A percentile compares a stretch with the other conserved stretches of the same genome.
These are phyloP conservation scores for Holocentrus rufus DNA, from an alignment of 2,797 vertebrate species.

Conservation along the genomic window DNA sequence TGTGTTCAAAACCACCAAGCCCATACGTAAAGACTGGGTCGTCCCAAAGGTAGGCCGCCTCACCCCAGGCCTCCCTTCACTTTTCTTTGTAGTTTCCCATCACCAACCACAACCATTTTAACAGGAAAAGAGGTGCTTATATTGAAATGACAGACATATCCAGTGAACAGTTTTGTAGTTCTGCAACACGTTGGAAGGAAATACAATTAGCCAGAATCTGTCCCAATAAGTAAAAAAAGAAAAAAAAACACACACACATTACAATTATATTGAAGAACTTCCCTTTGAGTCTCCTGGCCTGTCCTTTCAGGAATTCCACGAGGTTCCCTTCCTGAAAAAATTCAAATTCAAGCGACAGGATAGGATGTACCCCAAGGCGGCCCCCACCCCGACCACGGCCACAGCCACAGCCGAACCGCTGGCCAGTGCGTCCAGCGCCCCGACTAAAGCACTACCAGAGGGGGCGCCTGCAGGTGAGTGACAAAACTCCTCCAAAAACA, in stretches of 20 bases:
- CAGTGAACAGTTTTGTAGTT: too few species aligned
- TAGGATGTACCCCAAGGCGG: conserved; percentile 87
- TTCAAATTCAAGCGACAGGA: conserved; percentile 94
- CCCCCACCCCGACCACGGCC: conserved; percentile 53
- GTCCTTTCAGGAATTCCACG: conserved; percentile 88
- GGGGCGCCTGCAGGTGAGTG: conserved; percentile 83
- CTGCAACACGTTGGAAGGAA: too few species aligned
- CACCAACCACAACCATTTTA: background rate
- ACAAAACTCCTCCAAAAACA: background rate
- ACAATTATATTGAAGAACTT: background rate
- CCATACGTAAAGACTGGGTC: conserved; percentile 90
- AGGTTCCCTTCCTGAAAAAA: conserved; percentile 94
- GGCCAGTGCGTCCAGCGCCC: conserved; percentile 61
- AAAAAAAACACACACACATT: background rate
- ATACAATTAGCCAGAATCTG: too few species aligned
- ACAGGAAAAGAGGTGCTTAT: background rate
- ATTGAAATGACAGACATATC: background rate
- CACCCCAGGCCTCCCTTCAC: too few species aligned
- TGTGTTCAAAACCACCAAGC: conserved; percentile 88
- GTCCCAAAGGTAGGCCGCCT: conserved; percentile 88
- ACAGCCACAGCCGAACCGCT: conserved; percentile 61
- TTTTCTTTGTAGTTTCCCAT: background rate
- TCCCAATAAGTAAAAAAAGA: too few species aligned
- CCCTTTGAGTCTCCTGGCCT: background rate
- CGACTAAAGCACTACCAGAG: conserved; percentile 59